Base-by-base conservation (phyloP, 2,888 invertebrate genomes). In the Pachycephus smyrnensis region DNA sequence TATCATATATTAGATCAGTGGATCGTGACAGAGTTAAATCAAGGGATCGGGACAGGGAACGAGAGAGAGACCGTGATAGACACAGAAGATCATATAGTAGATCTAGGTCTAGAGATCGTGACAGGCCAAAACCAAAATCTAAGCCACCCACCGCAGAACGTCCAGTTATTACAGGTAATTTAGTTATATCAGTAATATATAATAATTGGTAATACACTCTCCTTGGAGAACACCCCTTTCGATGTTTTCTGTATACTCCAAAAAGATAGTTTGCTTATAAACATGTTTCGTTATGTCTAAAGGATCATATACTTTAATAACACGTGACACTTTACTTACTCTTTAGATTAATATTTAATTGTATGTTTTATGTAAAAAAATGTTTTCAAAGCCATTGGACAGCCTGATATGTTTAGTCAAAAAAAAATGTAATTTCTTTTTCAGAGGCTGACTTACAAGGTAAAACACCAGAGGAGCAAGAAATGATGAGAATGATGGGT, bases 401-500 rank as follows among this genome's bases (percentile, higher is more conserved):
- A 69, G 73, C 73, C 83, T 82, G 31, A 69, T 3, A 9, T 35
- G 4, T 9, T 35, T 6, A 35, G 4, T 35, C 4, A 35, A 35
- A 23, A 6, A 40, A 37, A 15, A 40, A 40, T 40, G 15, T 40
- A 23, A 15, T 75, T 69, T 23, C 30, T 73, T 69, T 96, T 82
- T 94, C 94, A 88, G 97, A 97, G 82, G 96, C 97, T 30, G 98
- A 98, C 92, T 93, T 98, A 85, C 96, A 96, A 92, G 98, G 98
- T 33, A 97, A 98, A 92, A 95, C 96, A 35, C 95, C 96, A 2
- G 98, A 98, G 87, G 98, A 98, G 92, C 96, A 97, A 86, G 97
- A 97, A 91, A 98, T 99, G 98, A 95, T 98, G 92, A 96, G 96
- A 91, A 92, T 97, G 80, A 99, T 99, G 99, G 99, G 99, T 31